A percentile compares a stretch with the other conserved stretches of the same genome.
phyloP scores from a whole-genome alignment of 92 coral and sea anemone genomes.

The Pocillopora meandrina region DNA sequence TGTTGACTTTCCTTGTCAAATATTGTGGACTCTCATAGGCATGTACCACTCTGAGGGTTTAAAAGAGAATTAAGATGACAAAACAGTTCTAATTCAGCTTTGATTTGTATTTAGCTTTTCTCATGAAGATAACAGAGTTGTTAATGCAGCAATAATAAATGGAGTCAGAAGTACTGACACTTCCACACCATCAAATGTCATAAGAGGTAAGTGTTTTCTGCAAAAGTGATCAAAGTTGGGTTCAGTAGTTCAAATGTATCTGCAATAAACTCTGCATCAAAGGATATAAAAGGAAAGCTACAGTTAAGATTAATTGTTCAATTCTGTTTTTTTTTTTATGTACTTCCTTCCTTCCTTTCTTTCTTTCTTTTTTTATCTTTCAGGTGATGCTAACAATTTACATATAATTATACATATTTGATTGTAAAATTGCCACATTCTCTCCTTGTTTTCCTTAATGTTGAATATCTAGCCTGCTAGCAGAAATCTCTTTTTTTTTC shows the following conservation, averaged over 20 bases:
- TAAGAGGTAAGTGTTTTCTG: slow-evolving; percentile 35
- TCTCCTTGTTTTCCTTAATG: no score
- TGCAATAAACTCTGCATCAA: no score
- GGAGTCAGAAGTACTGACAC: slow-evolving; percentile 56
- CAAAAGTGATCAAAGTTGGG: not conserved
- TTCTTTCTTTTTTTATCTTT: no score
- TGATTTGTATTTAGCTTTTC: slow-evolving; percentile 39
- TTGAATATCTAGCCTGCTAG: no score
- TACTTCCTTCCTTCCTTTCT: no score
- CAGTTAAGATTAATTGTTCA: no score
- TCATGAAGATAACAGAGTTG: slow-evolving; percentile 50
- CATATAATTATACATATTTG: no score
- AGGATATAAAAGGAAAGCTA: no score
- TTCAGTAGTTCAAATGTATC: no score
- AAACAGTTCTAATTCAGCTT: slow-evolving; percentile 6
- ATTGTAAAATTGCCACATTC: no score
- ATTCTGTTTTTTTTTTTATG: no score
- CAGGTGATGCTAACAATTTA: no score
- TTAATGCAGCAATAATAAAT: slow-evolving; percentile 33
- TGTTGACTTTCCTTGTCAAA: slow-evolving; percentile 11
- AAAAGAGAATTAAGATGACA: slow-evolving; percentile 10
- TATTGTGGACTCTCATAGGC: not conserved
- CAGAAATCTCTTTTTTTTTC: not conserved
- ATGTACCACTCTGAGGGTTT: not conserved
- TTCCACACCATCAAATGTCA: slow-evolving; percentile 43